These are phyloP conservation scores for Amblyopsis hoosieri DNA, from an alignment of 2,797 vertebrate genomes.

Conservation along the genomic window DNA sequence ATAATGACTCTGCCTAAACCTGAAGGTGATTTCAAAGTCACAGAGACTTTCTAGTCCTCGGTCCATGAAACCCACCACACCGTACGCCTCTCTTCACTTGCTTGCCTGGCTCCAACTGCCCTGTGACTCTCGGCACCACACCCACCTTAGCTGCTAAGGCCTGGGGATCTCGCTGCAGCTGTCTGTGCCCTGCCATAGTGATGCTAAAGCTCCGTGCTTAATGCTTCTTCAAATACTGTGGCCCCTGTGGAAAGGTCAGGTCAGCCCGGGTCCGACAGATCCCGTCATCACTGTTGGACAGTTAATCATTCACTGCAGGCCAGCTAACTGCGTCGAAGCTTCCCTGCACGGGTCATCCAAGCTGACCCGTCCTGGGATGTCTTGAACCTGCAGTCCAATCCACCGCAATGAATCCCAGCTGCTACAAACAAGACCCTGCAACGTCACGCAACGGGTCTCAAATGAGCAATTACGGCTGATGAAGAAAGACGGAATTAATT, in stretches of 20 bases:
- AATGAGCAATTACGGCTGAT: slow-evolving; percentile 50
- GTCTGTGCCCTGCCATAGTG: slow-evolving; percentile 61
- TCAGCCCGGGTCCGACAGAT: slow-evolving; percentile 52
- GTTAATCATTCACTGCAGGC: slow-evolving; percentile 66
- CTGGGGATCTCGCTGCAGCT: slow-evolving; percentile 72
- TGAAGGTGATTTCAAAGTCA: not conserved
- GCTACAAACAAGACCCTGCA: slow-evolving; percentile 38
- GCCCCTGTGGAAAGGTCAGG: slow-evolving; percentile 68
- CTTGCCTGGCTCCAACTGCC: slow-evolving; percentile 20
- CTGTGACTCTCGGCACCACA: slow-evolving; percentile 3
- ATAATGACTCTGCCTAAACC: not conserved
- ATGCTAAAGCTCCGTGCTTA: slow-evolving; percentile 66
- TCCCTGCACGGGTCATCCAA: slow-evolving; percentile 43
- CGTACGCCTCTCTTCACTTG: slow-evolving; percentile 24
- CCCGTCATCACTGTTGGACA: slow-evolving; percentile 49
- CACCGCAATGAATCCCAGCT: slow-evolving; percentile 46
- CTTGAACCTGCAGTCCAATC: slow-evolving; percentile 23
- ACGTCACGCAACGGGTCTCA: slow-evolving; percentile 47
- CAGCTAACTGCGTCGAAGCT: slow-evolving; percentile 61
- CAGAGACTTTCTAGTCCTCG: not conserved
- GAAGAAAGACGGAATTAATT: slow-evolving; percentile 51
- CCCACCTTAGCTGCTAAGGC: slow-evolving; percentile 60
- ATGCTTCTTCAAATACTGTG: slow-evolving; percentile 55
- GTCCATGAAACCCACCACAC: not conserved
- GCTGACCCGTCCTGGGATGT: slow-evolving; percentile 56